Conservation (phyloP, 1,140 invertebrate species). For the Saxidomus purpurata region DNA sequence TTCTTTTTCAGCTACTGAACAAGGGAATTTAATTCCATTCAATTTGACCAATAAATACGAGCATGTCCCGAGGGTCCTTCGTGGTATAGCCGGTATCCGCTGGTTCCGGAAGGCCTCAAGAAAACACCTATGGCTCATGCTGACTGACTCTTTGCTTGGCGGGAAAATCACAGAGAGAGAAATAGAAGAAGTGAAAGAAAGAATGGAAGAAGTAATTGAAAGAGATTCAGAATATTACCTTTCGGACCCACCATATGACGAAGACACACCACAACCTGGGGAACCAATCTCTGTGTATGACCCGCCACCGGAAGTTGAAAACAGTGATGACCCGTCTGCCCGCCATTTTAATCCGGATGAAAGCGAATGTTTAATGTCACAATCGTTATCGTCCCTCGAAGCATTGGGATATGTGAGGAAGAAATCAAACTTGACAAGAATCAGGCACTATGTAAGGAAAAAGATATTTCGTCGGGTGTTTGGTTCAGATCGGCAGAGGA, state of each 20-base stretch:
- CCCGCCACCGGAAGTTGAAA: conserved; percentile 35
- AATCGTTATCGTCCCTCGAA: conserved; percentile 9
- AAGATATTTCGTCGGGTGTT: conserved; percentile 6
- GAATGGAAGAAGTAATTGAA: not conserved
- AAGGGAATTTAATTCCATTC: conserved; percentile 47
- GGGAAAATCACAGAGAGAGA: not conserved
- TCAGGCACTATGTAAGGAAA: conserved; percentile 10
- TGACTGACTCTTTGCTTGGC: conserved; percentile 24
- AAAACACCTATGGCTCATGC: not conserved
- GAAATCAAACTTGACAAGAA: not conserved
- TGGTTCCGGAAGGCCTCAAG: conserved; percentile 16
- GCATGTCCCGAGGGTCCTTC: conserved; percentile 39
- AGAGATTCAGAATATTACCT: conserved; percentile 31
- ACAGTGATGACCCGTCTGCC: conserved; percentile 30
- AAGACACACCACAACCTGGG: not conserved
- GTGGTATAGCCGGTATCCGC: conserved; percentile 4
- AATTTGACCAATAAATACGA: conserved; percentile 20
- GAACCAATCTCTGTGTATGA: conserved; percentile 34
- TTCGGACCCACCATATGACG: conserved; percentile 46
- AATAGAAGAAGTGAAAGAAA: conserved; percentile 3
- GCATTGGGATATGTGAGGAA: not conserved
- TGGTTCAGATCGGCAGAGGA: not conserved
- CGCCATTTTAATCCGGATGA: not conserved
- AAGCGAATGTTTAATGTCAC: conserved; percentile 4
- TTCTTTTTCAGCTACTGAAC: not conserved